phyloP scores from a whole-genome alignment of 1,140 invertebrate genomes.

The Heliconius nattereri region DNA sequence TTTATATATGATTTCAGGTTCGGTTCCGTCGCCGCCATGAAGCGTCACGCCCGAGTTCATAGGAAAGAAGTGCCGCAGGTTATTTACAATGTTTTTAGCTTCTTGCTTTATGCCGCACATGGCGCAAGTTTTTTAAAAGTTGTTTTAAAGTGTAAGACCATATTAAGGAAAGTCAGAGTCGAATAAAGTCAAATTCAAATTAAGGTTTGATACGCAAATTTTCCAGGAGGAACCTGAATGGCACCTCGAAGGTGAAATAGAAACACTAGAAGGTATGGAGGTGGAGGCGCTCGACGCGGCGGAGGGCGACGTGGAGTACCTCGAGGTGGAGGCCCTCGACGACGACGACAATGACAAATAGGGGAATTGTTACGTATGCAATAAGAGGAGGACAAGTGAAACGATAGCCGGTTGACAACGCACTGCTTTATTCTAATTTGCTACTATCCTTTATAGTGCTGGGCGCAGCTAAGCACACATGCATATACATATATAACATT shows the following conservation, averaged over 20 bases:
- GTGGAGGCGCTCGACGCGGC: conserved; percentile 59
- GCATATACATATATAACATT: too few relatives aligned
- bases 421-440: too few relatives aligned
- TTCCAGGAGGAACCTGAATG: conserved; percentile 44
- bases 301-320: conserved; percentile 51
- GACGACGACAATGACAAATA: conserved; percentile 36
- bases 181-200: background rate
- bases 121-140: too few relatives aligned
- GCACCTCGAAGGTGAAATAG: conserved; percentile 43
- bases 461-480: too few relatives aligned
- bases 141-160: too few relatives aligned
- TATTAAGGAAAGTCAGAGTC: background rate
- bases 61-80: conserved; percentile 45
- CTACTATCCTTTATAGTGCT: too few relatives aligned
- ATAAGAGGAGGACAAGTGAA: too few relatives aligned
- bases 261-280: conserved; percentile 47
- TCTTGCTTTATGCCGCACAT: too few relatives aligned
- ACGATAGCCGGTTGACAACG: too few relatives aligned
- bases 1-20: conserved; percentile 46
- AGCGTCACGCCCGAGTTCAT: conserved; percentile 69
- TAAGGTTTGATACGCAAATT: background rate
- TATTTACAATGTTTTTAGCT: background rate
- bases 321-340: conserved; percentile 64
- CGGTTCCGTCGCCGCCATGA: conserved; percentile 65
- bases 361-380: too few relatives aligned